Evolutionary conservation across 2,888 invertebrate genomes (phyloP).

Genomic region (Eremobia ochroleuca): DNA sequence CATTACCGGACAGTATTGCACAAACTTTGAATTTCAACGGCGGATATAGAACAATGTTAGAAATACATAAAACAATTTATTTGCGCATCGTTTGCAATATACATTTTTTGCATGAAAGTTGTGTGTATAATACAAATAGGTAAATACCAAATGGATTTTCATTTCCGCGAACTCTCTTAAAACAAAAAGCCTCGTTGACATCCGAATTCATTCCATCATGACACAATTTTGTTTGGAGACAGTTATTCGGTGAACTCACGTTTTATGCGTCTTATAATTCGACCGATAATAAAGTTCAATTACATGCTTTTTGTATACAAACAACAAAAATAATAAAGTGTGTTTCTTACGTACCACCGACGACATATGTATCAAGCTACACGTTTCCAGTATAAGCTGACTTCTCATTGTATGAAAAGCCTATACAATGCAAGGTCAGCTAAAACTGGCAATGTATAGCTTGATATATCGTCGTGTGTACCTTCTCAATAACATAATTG

Average conservation of each 20-base stretch:
- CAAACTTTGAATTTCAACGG: constrained; percentile 59
- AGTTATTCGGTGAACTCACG: constrained; percentile 69
- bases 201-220: constrained; percentile 56
- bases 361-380: neutral
- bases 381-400: neutral
- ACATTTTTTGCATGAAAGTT: constrained; percentile 42
- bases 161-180: constrained; percentile 49
- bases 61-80: constrained; percentile 55
- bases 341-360: neutral
- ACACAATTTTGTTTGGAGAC: constrained; percentile 68
- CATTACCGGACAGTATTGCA: constrained; percentile 62
- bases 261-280: constrained; percentile 64
- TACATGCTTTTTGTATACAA: constrained; percentile 68
- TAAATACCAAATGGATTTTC: constrained; percentile 17
- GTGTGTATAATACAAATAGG: neutral
- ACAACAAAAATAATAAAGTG: constrained; percentile 10
- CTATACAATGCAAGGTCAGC: neutral
- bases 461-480: neutral
- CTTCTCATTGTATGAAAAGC: neutral
- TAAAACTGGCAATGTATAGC: neutral
- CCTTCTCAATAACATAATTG: neutral
- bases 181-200: constrained; percentile 53
- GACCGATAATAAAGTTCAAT: constrained; percentile 65
- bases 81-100: constrained; percentile 35
- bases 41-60: constrained; percentile 60